These are phyloP conservation scores for Ellobium chinense DNA, from an alignment of 2,888 invertebrate species.

Conservation along the genomic window DNA sequence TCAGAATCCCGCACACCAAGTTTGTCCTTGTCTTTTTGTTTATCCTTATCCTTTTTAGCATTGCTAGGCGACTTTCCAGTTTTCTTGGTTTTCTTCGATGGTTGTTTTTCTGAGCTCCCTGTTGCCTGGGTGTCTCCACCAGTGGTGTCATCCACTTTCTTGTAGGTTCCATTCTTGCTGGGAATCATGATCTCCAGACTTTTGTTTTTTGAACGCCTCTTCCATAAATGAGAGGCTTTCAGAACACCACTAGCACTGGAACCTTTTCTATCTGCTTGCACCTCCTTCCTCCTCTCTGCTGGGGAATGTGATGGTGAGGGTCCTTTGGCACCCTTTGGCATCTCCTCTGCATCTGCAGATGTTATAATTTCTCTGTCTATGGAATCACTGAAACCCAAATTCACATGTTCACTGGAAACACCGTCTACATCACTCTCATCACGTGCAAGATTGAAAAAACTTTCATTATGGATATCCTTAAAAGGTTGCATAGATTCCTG, in stretches of 20 bases:
- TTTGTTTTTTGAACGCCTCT: conserved; percentile 37
- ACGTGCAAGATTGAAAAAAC: conserved; percentile 5
- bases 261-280: background rate
- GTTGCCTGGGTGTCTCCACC: background rate
- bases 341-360: conserved; percentile 8
- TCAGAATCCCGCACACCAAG: background rate
- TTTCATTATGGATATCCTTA: conserved; percentile 32
- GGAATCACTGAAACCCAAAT: background rate
- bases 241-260: background rate
- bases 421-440: background rate
- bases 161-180: conserved; percentile 2
- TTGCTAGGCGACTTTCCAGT: background rate
- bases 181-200: conserved; percentile 43
- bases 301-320: conserved; percentile 10
- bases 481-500: conserved; percentile 44
- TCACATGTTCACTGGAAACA: background rate
- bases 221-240: conserved; percentile 44
- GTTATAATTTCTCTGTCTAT: conserved; percentile 36
- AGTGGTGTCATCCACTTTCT: conserved; percentile 6
- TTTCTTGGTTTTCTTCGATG: conserved; percentile 1
- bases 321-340: background rate
- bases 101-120: background rate
- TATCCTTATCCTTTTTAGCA: background rate
- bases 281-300: background rate
- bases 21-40: conserved; percentile 8